phyloP scores from a whole-genome alignment of 2,797 vertebrate genomes.

The Acomys russatus region DNA sequence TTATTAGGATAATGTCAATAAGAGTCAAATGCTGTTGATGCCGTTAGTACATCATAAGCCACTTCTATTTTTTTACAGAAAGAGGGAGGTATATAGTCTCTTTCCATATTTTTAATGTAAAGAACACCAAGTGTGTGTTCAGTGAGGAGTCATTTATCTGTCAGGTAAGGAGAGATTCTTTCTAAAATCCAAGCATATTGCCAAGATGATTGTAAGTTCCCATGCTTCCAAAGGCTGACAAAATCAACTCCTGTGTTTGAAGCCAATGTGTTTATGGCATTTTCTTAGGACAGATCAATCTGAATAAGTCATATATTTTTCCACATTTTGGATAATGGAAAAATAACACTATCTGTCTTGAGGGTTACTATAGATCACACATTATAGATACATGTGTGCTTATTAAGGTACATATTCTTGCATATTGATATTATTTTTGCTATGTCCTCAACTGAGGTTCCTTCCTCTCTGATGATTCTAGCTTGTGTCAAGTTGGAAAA shows the following conservation, averaged over 20 bases:
- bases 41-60: background rate
- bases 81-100: rapidly evolving
- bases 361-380: background rate
- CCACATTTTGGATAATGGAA: background rate
- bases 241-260: background rate
- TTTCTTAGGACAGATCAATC: background rate
- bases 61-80: background rate
- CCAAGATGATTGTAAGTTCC: background rate
- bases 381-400: background rate
- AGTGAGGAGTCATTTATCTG: background rate
- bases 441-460: background rate
- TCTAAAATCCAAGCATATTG: background rate
- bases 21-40: background rate
- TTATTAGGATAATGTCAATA: background rate
- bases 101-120: background rate
- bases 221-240: background rate
- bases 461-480: background rate
- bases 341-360: background rate
- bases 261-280: background rate
- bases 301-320: background rate
- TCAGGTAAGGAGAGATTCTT: background rate
- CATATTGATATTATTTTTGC: background rate
- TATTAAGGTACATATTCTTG: background rate
- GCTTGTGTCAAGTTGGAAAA: background rate
- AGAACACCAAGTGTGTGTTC: background rate